phyloP scores from a whole-genome alignment of 2,888 invertebrate genomes.

The Drosophila suboccidentalis region DNA sequence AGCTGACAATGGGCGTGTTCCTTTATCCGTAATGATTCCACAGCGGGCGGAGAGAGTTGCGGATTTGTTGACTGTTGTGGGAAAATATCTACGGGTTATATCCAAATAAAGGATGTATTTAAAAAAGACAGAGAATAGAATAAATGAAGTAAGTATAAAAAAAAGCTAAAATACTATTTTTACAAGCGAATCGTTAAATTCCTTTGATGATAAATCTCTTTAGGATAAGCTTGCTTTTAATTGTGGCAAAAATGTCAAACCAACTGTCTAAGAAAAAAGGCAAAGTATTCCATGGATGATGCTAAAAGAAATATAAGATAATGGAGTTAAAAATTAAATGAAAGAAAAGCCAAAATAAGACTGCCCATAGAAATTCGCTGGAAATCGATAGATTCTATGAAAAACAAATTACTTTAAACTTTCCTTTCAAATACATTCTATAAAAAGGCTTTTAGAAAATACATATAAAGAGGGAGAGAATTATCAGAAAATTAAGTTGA shows the following conservation, averaged over 20 bases:
- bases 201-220: neutral
- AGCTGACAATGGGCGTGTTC: slow-evolving; percentile 38
- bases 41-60: neutral
- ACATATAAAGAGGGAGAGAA: too few relatives aligned
- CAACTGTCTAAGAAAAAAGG: neutral
- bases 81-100: slow-evolving; percentile 21
- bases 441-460: too few relatives aligned
- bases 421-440: too few relatives aligned
- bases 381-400: too few relatives aligned
- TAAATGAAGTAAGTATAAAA: neutral
- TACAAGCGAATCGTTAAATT: neutral
- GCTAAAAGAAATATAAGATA: neutral
- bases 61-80: slow-evolving; percentile 5
- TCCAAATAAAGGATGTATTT: neutral
- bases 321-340: neutral
- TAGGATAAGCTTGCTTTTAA: neutral
- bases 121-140: neutral
- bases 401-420: too few relatives aligned
- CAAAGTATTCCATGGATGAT: too few relatives aligned
- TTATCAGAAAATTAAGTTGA: neutral
- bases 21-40: slow-evolving; percentile 51
- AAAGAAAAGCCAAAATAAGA: neutral
- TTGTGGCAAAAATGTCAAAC: neutral
- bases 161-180: neutral
- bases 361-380: too few relatives aligned